Evolutionary conservation across 1,140 invertebrate genomes (phyloP).

Genomic region (Drosophila obscura): DNA sequence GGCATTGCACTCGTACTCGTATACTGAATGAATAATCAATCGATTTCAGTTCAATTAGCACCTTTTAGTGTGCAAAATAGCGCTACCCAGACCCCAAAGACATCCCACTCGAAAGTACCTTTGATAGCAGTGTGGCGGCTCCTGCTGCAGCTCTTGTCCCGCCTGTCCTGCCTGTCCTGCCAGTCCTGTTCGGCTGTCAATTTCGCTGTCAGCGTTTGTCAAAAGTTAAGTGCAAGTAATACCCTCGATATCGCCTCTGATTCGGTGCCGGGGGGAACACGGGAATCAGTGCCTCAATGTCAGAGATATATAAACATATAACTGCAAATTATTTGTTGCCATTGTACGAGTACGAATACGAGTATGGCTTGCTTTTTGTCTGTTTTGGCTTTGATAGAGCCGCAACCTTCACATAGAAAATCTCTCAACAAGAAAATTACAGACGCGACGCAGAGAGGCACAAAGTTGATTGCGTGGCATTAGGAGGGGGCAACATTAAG

Average conservation of each 20-base stretch:
- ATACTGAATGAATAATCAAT: conserved; percentile 76
- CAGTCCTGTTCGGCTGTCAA: conserved; percentile 41
- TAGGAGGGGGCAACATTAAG: conserved; percentile 16
- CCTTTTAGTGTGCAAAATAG: conserved; percentile 81
- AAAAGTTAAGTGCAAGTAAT: conserved; percentile 72
- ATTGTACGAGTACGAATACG: conserved; percentile 53
- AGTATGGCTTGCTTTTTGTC: conserved; percentile 27
- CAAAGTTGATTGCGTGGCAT: conserved; percentile 22
- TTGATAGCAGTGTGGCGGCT: too few species aligned
- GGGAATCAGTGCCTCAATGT: conserved; percentile 54
- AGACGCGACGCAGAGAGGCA: conserved; percentile 21
- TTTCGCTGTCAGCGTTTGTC: conserved; percentile 69
- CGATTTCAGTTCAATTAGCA: conserved; percentile 81
- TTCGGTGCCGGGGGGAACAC: background rate
- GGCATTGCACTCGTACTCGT: too few species aligned
- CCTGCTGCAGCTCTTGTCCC: conserved; percentile 28
- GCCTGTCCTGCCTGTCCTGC: conserved; percentile 14
- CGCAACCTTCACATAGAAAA: conserved; percentile 83
- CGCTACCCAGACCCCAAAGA: conserved; percentile 51
- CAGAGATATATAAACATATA: conserved; percentile 68
- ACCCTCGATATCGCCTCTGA: conserved; percentile 7
- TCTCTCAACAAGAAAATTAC: conserved; percentile 83
- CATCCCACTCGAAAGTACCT: conserved; percentile 38
- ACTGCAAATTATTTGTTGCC: conserved; percentile 76
- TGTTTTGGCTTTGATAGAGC: conserved; percentile 48